Evolutionary conservation across 2,888 invertebrate species (phyloP).

Genomic region (Folsomia manolachei): DNA sequence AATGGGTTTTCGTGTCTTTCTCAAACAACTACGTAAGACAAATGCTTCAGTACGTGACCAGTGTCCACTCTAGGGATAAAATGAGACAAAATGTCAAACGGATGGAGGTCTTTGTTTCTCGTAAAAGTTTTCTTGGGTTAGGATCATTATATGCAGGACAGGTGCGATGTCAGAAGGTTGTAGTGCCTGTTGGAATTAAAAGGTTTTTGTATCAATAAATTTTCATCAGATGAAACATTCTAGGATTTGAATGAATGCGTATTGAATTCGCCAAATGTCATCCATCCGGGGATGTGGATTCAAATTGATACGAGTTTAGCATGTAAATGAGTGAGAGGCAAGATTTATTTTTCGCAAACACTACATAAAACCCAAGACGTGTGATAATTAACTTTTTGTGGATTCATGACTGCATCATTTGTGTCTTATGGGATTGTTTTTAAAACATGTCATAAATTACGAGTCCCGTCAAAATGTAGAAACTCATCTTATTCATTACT

Average conservation of each 20-base stretch:
- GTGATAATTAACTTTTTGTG: conserved; percentile 3
- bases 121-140: neutral
- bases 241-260: too few relatives aligned
- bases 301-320: neutral
- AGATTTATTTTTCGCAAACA: neutral
- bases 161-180: neutral
- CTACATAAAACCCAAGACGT: neutral
- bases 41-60: neutral
- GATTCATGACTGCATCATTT: neutral
- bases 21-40: too few relatives aligned
- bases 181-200: neutral
- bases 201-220: neutral
- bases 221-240: neutral
- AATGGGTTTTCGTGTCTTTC: neutral
- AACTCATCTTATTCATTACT: too few relatives aligned
- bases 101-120: conserved; percentile 3
- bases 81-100: neutral
- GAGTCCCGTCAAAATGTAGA: neutral
- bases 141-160: neutral
- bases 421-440: neutral
- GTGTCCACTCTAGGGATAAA: neutral
- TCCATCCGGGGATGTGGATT: neutral
- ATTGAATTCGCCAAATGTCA: neutral
- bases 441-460: neutral
- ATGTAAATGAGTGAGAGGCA: neutral